These are phyloP conservation scores for Gonioctena quinquepunctata DNA, from an alignment of 1,140 invertebrate genomes.

Conservation along the genomic window DNA sequence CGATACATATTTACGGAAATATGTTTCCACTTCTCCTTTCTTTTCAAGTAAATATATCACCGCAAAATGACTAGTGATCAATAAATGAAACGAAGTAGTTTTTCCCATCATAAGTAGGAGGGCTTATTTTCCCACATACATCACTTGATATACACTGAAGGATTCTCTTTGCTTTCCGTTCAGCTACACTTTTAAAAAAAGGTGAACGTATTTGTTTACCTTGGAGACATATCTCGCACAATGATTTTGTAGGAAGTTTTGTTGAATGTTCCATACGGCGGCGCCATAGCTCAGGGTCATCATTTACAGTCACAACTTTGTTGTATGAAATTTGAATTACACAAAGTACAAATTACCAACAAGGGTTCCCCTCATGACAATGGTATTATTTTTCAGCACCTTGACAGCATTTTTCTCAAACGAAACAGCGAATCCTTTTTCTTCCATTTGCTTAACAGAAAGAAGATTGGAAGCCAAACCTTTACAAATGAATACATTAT, in stretches of 20 bases:
- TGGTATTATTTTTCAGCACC: slow-evolving; percentile 9
- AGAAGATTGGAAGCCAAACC: slow-evolving; percentile 4
- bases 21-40: slow-evolving; percentile 43
- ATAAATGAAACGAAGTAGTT: slow-evolving; percentile 54
- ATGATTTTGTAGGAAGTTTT: neutral
- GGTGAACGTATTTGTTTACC: slow-evolving; percentile 28
- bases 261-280: slow-evolving; percentile 21
- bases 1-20: slow-evolving; percentile 43
- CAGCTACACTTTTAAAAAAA: slow-evolving; percentile 19
- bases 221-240: slow-evolving; percentile 33
- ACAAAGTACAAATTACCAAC: slow-evolving; percentile 25
- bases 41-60: slow-evolving; percentile 49
- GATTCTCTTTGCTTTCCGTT: slow-evolving; percentile 20
- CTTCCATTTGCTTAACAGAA: neutral
- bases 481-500: neutral
- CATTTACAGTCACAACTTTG: slow-evolving; percentile 5
- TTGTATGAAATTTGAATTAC: slow-evolving; percentile 1
- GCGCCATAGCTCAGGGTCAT: slow-evolving; percentile 16
- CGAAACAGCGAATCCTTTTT: slow-evolving; percentile 8
- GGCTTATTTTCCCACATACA: slow-evolving; percentile 52
- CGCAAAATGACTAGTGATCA: slow-evolving; percentile 53
- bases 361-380: slow-evolving; percentile 17
- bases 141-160: slow-evolving; percentile 51
- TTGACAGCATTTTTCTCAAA: slow-evolving; percentile 19
- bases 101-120: slow-evolving; percentile 40